Evolutionary conservation across 1,140 invertebrate species (phyloP).

Genomic region (Calephelis nemesis): DNA sequence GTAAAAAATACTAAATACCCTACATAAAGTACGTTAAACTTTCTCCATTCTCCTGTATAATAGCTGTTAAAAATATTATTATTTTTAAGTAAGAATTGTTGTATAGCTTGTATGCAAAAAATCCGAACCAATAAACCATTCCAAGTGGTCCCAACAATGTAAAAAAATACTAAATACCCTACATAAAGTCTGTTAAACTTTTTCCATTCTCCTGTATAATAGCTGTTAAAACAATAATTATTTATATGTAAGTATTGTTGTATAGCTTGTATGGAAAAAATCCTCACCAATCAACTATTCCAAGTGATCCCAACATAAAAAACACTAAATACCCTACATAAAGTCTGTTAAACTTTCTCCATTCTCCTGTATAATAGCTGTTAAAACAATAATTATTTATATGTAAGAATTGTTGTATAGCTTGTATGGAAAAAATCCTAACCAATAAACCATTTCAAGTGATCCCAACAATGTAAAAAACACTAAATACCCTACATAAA

Average conservation of each 20-base stretch:
- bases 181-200: not conserved
- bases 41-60: constrained; percentile 6
- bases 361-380: constrained; percentile 11
- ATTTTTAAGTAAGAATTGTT: constrained; percentile 1
- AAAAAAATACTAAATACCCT: not conserved
- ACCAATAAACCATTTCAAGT: not conserved
- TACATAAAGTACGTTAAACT: not conserved
- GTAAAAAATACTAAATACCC: not conserved
- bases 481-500: not conserved
- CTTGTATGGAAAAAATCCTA: too few relatives aligned
- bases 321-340: not conserved
- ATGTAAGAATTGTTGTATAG: constrained; percentile 5
- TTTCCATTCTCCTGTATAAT: constrained; percentile 4
- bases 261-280: not conserved
- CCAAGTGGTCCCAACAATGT: not conserved
- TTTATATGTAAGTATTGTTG: constrained; percentile 6
- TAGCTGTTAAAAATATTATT: constrained; percentile 8
- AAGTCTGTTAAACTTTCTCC: not conserved
- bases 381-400: constrained; percentile 16
- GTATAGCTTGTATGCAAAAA: not conserved
- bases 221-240: constrained; percentile 12
- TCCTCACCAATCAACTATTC: too few relatives aligned
- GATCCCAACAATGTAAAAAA: not conserved
- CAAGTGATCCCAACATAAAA: not conserved
- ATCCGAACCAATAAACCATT: too few relatives aligned